These are phyloP conservation scores for Sinocyclocheilus anshuiensis DNA, from an alignment of 2,113 vertebrate species.

Conservation along the genomic window DNA sequence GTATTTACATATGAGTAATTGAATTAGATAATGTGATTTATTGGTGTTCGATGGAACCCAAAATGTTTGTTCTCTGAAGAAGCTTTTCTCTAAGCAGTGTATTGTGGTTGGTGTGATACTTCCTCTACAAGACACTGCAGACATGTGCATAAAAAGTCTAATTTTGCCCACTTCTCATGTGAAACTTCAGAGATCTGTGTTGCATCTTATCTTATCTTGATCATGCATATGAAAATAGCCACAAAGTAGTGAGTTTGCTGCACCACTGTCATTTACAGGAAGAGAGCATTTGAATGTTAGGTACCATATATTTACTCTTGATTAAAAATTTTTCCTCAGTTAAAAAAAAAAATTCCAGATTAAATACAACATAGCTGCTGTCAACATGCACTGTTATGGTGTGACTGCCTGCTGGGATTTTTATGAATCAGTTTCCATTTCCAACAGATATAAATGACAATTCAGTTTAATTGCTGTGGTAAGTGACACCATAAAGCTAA, in stretches of 20 bases:
- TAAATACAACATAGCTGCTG: not conserved
- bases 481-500: not conserved
- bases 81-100: not conserved
- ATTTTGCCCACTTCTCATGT: slow-evolving; percentile 15
- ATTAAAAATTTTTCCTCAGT: not conserved
- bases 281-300: not conserved
- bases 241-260: not conserved
- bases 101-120: not conserved
- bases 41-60: not conserved
- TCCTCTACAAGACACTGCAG: slow-evolving; percentile 3
- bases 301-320: not conserved
- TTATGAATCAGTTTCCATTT: too few relatives aligned
- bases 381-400: too few relatives aligned
- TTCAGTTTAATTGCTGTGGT: not conserved
- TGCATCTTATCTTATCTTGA: slow-evolving; percentile 18
- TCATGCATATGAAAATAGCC: slow-evolving; percentile 1
- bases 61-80: not conserved
- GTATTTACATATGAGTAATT: not conserved
- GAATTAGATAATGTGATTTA: not conserved
- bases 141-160: not conserved
- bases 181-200: not conserved
- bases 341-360: not conserved
- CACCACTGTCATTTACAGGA: not conserved
- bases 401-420: not conserved
- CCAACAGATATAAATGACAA: too few relatives aligned